A percentile compares a stretch with the other conserved stretches of the same genome.
These are phyloP conservation scores for Phyllostomus discolor DNA, from an alignment of 2,113 vertebrate genomes.

Conservation along the genomic window DNA sequence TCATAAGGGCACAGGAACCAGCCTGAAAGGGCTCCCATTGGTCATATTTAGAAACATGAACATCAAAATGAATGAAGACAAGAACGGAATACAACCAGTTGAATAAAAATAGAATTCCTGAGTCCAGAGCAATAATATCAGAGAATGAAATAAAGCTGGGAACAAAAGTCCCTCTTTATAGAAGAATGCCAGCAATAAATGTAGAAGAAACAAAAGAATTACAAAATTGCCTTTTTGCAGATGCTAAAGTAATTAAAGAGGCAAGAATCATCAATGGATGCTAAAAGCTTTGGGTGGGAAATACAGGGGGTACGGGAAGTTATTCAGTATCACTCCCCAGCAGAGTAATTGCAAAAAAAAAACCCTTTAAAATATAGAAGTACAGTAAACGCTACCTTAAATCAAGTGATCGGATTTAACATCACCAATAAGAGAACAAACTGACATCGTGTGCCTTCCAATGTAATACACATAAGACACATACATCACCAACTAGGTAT, in stretches of 20 bases:
- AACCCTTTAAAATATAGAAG: not conserved
- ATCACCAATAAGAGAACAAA: not conserved
- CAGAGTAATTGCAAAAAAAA: not conserved
- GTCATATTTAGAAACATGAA: not conserved
- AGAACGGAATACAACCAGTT: not conserved
- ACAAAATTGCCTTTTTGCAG: not conserved
- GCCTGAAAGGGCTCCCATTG: not conserved
- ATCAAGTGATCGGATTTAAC: not conserved
- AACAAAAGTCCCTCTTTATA: not conserved
- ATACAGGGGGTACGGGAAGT: too few species aligned
- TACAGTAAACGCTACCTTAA: not conserved
- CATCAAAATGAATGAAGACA: not conserved
- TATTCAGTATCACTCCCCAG: not conserved
- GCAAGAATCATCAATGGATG: not conserved
- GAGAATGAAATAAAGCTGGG: not conserved
- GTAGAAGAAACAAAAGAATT: not conserved
- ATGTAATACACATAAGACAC: not conserved
- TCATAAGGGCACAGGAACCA: not conserved
- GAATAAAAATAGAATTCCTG: not conserved
- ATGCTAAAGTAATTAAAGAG: not conserved
- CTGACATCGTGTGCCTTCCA: not conserved
- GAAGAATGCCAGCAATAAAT: not conserved
- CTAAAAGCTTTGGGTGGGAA: not conserved
- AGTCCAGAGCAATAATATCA: not conserved
- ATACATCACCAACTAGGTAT: not conserved